Percentiles rank a stretch among this genome's conserved stretches.
These are phyloP conservation scores for Sialis fuliginosa DNA, from an alignment of 2,888 invertebrate species.

Conservation along the genomic window DNA sequence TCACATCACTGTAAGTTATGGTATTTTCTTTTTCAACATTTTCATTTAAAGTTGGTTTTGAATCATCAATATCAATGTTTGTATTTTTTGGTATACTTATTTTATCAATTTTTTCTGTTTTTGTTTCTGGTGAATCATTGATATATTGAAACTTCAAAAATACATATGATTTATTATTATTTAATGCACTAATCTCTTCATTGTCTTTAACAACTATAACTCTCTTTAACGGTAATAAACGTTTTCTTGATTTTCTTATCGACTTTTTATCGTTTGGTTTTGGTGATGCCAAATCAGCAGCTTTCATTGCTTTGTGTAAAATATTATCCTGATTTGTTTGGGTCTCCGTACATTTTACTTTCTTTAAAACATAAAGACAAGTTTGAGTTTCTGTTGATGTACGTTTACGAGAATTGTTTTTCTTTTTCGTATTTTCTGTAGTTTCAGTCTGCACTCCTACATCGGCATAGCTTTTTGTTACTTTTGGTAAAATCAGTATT, in stretches of 20 bases:
- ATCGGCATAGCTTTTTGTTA: not conserved
- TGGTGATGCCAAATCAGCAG: constrained; percentile 8
- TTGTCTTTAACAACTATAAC: not conserved
- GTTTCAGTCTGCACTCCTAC: constrained; percentile 3
- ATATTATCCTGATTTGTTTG: constrained; percentile 23
- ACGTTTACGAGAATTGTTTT: constrained; percentile 7
- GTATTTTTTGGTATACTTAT: not conserved
- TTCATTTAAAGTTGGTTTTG: not conserved
- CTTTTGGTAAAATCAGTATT: not conserved
- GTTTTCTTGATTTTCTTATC: no score
- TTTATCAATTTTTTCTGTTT: no score
- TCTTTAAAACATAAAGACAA: constrained; percentile 8
- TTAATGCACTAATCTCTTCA: not conserved
- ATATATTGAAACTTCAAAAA: not conserved
- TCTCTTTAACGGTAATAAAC: not conserved
- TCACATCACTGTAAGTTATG: constrained; percentile 4
- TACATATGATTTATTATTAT: no score
- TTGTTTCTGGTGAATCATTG: not conserved
- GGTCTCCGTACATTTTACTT: constrained; percentile 19
- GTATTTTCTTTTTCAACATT: no score
- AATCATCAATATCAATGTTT: not conserved
- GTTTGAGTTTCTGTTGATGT: constrained; percentile 7
- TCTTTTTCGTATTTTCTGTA: constrained; percentile 6
- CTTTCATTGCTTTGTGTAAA: constrained; percentile 13
- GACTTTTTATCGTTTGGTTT: no score